Evolutionary conservation across 2,113 vertebrate species (phyloP).

Genomic region (Eublepharis macularius): DNA sequence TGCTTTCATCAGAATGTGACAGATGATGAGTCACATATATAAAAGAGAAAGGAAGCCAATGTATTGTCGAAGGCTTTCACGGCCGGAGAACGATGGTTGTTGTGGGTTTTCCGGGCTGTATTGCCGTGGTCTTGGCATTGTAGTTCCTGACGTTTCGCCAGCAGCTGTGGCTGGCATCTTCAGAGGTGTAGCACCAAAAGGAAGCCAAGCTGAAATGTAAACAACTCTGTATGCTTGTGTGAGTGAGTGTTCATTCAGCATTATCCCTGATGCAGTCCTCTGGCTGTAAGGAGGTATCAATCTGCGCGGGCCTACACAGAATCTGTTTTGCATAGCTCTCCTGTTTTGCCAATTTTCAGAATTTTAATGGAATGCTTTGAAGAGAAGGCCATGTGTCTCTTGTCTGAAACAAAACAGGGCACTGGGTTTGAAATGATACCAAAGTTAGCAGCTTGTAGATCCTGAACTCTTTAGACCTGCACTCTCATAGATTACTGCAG

Average conservation of each 20-base stretch:
- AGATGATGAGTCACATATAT: neutral
- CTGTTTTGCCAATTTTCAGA: neutral
- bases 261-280: neutral
- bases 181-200: too few relatives aligned
- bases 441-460: neutral
- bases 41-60: conserved; percentile 13
- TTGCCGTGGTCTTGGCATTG: too few relatives aligned
- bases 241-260: conserved; percentile 9
- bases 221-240: neutral
- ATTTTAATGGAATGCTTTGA: conserved; percentile 29
- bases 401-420: neutral
- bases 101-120: too few relatives aligned
- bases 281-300: conserved; percentile 12
- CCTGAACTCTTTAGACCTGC: neutral
- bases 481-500: neutral
- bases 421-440: conserved; percentile 55
- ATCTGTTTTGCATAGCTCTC: neutral
- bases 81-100: too few relatives aligned
- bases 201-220: conserved; percentile 5
- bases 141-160: too few relatives aligned
- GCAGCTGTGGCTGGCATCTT: too few relatives aligned
- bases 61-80: too few relatives aligned
- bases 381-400: neutral
- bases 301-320: neutral
- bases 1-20: conserved; percentile 43